Percentiles rank a stretch among this genome's conserved stretches.
These are phyloP conservation scores for Trichoplusia ni DNA, from an alignment of 1,140 invertebrate genomes.

Conservation along the genomic window DNA sequence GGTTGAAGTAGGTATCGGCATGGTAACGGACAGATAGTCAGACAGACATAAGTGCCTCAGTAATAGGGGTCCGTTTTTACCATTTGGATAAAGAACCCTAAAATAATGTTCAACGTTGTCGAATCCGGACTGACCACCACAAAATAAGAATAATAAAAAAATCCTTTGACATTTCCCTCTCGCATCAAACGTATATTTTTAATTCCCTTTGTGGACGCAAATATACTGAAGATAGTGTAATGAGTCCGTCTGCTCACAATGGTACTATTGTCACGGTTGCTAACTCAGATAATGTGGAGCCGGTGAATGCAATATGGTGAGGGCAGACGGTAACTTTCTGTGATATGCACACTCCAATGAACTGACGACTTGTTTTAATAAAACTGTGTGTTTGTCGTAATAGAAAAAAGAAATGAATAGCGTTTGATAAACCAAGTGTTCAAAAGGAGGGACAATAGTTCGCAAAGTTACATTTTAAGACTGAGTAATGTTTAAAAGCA, in stretches of 20 bases:
- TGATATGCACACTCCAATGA: slow-evolving; percentile 21
- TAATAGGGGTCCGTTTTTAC: neutral
- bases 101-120: neutral
- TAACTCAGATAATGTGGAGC: slow-evolving; percentile 32
- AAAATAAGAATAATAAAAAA: neutral
- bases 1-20: too few species aligned
- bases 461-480: too few species aligned
- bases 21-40: too few species aligned
- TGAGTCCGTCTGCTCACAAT: slow-evolving; percentile 21
- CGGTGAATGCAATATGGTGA: slow-evolving; percentile 17
- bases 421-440: neutral
- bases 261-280: slow-evolving; percentile 25
- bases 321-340: slow-evolving; percentile 10
- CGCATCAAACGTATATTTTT: slow-evolving; percentile 19
- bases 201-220: slow-evolving; percentile 18
- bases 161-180: neutral
- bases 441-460: too few species aligned
- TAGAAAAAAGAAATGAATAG: neutral
- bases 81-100: neutral
- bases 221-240: slow-evolving; percentile 14
- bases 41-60: too few species aligned
- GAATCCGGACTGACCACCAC: neutral
- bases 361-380: slow-evolving; percentile 18
- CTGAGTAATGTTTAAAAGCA: slow-evolving; percentile 12
- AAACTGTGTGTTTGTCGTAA: slow-evolving; percentile 26